Percentiles rank a stretch among this genome's conserved stretches.
Conservation (phyloP, 2,113 vertebrate genomes). For the Notechis scutatus region DNA sequence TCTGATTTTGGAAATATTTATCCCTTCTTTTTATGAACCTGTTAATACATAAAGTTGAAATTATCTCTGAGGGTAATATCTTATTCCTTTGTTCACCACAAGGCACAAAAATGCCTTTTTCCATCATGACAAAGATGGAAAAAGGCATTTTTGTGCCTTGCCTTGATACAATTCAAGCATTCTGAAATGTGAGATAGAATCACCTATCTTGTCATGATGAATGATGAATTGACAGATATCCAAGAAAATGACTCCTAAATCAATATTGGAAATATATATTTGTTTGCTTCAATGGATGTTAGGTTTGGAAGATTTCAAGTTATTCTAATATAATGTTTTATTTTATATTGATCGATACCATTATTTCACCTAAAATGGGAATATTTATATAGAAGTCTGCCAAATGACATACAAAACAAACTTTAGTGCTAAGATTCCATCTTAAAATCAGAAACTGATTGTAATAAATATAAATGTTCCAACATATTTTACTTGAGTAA, state of each 20-base stretch:
- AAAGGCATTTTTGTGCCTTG: too few species aligned
- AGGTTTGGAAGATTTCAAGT: not conserved
- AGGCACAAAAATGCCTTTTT: not conserved
- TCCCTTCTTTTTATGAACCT: not conserved
- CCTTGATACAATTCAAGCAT: not conserved
- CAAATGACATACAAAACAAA: not conserved
- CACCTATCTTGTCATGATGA: not conserved
- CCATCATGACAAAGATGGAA: too few species aligned
- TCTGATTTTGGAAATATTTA: not conserved
- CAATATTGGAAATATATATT: not conserved
- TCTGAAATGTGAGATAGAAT: not conserved
- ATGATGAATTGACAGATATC: not conserved
- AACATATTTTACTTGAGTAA: not conserved
- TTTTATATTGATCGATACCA: not conserved
- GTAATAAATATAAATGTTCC: not conserved
- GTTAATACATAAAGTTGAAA: not conserved
- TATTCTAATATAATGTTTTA: not conserved
- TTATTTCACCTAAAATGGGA: not conserved
- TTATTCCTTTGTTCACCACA: not conserved
- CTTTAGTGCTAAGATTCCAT: not conserved
- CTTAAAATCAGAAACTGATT: not conserved
- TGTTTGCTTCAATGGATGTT: not conserved
- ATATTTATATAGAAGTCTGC: not conserved
- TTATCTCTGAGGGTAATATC: not conserved
- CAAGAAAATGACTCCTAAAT: not conserved